Evolutionary conservation across 2,113 vertebrate genomes (phyloP), one percentile per base, ranked within the genome.

Genomic region (Mus pahari): DNA sequence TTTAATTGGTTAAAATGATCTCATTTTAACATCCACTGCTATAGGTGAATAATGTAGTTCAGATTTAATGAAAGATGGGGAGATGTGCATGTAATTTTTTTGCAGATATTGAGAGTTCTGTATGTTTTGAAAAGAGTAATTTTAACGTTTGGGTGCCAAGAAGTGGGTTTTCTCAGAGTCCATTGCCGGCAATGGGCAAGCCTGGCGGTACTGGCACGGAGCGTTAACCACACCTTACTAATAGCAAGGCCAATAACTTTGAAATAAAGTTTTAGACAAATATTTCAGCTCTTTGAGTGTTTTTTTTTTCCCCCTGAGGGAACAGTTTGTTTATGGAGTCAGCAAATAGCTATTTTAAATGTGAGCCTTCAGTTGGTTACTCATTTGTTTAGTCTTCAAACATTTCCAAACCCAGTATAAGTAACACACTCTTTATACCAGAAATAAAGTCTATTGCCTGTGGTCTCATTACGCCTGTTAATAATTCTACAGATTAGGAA

Each of bases 251-350:
- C 93, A 97, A 97, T 98, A 97, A 96, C 97, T 98, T 98, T 97
- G 96, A 98, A 99, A 98, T 99, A 99, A 99, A 99, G 97, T 98
- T 98, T 98, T 98, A 92, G 77, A 98, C 97, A 98, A 97, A 94
- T 95, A 98, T 90, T 94, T 97, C 95, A 91, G 45, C 86, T 87
- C 64, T 66, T 81, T 92, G 83, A 33, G 83, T 48, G 28, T 66
- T 86, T 62, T 66, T 97, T 86, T 53, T 66, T 86, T 62, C 48
- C 97, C 78, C 48, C 24, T 90, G 33, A 97, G 82, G 58, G 53
- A 91, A 96, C 13, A 94, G 20, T 90, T 78, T 91, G 94, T 60
- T 17, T 71, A 77, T 73, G 71, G 95, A 90, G 68, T 91, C 19
- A 62, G 22, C 50, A 94, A n/a, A 75, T 50, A 1, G 28, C 8